Percentiles rank a stretch among this genome's conserved stretches.
phyloP scores from a whole-genome alignment of 2,888 invertebrate genomes.

The Drosophila picticornis region DNA sequence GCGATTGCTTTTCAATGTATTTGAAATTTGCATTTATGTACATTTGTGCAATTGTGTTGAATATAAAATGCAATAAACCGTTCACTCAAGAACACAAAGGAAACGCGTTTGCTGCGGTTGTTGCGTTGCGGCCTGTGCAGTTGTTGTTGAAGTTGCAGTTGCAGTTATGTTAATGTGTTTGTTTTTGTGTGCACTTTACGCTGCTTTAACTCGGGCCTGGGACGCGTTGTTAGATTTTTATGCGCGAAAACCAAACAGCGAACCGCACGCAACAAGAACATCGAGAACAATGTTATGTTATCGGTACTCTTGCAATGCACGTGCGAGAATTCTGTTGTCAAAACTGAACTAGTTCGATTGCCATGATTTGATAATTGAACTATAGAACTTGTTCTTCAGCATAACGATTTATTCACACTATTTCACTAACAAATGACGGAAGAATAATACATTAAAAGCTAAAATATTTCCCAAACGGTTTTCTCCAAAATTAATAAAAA shows the following conservation, averaged over 20 bases:
- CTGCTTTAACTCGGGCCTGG: slow-evolving; percentile 37
- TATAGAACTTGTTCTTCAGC: slow-evolving; percentile 4
- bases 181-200: slow-evolving; percentile 34
- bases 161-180: slow-evolving; percentile 38
- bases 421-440: neutral
- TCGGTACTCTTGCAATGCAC: slow-evolving; percentile 38
- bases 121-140: slow-evolving; percentile 31
- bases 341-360: slow-evolving; percentile 28
- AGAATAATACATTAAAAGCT: neutral
- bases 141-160: slow-evolving; percentile 29
- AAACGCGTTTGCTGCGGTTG: slow-evolving; percentile 28
- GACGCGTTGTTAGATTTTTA: slow-evolving; percentile 43
- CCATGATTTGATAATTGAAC: neutral
- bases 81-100: slow-evolving; percentile 28
- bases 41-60: slow-evolving; percentile 34
- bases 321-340: slow-evolving; percentile 26
- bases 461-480: neutral
- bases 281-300: slow-evolving; percentile 63
- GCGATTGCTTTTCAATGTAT: slow-evolving; percentile 33
- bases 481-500: neutral
- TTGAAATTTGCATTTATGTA: slow-evolving; percentile 34
- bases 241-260: slow-evolving; percentile 48
- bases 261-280: slow-evolving; percentile 72
- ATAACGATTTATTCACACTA: neutral
- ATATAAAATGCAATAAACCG: slow-evolving; percentile 34